These are phyloP conservation scores for Hemibagrus wyckioides DNA, from an alignment of 2,113 vertebrate species.

Conservation along the genomic window DNA sequence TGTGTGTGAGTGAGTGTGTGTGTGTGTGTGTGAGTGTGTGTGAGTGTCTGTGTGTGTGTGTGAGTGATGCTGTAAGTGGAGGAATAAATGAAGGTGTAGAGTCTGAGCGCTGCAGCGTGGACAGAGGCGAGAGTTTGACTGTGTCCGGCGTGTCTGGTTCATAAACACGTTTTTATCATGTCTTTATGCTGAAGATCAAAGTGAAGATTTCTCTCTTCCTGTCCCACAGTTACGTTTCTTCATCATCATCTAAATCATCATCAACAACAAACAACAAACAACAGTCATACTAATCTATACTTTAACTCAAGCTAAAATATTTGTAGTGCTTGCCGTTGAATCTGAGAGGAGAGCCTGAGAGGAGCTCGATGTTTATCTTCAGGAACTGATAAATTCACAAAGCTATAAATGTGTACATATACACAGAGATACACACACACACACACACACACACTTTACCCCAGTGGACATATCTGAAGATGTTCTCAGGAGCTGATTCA, in stretches of 20 bases:
- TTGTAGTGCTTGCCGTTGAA: no score
- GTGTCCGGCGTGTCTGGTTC: no score
- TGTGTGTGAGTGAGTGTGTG: no score
- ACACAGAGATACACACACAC: conserved; percentile 1
- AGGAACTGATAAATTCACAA: background rate
- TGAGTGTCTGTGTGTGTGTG: no score
- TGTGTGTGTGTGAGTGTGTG: no score
- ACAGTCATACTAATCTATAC: background rate
- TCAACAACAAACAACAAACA: background rate
- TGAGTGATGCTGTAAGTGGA: no score
- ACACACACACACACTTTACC: conserved; percentile 17
- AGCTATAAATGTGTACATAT: no score
- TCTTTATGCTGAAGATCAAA: background rate
- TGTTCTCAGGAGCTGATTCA: no score
- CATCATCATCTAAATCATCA: no score
- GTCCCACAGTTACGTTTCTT: background rate
- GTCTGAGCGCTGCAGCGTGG: no score
- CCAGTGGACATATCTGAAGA: background rate
- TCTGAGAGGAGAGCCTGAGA: background rate
- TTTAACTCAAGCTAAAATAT: background rate
- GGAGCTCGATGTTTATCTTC: background rate
- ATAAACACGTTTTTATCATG: background rate
- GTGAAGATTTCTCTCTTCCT: background rate
- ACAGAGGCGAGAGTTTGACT: no score
- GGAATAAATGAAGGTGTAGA: no score